Conservation (phyloP, 2,113 vertebrate genomes). For the Pitta sordida region DNA sequence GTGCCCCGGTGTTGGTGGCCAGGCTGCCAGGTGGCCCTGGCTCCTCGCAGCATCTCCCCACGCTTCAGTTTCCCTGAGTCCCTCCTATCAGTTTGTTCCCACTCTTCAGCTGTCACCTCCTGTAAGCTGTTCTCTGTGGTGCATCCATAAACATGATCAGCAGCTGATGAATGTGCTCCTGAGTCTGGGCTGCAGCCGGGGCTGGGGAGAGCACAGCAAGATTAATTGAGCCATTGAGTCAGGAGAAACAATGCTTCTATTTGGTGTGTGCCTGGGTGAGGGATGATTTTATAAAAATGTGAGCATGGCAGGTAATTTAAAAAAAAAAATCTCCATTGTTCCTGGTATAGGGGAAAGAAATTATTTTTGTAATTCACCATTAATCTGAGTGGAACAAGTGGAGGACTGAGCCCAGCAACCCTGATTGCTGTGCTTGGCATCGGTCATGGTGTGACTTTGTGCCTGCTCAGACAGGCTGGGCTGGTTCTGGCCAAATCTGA, state of each 20-base stretch:
- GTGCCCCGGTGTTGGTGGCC: not conserved
- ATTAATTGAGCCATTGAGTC: constrained; percentile 40
- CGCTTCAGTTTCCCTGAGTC: not conserved
- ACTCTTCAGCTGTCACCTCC: constrained; percentile 40
- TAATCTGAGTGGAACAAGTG: not conserved
- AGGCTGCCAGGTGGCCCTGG: constrained; percentile 25
- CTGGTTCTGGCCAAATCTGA: not conserved
- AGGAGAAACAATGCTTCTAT: constrained; percentile 34
- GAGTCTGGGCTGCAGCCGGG: not conserved
- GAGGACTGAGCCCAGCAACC: not conserved
- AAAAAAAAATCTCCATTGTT: not conserved
- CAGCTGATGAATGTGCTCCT: not conserved
- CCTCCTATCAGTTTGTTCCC: not conserved
- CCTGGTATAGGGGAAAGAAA: not conserved
- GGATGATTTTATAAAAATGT: not conserved
- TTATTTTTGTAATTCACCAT: not conserved
- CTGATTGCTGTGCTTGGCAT: not conserved
- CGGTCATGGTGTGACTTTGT: rapidly evolving
- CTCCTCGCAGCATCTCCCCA: not conserved
- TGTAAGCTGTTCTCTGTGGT: not conserved
- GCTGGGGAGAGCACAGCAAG: not conserved
- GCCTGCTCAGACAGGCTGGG: not conserved
- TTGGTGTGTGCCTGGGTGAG: not conserved
- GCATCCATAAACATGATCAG: not conserved
- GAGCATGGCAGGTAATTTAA: constrained; percentile 12